Percentiles rank a stretch among this genome's conserved stretches.
phyloP scores from a whole-genome alignment of 2,113 vertebrate genomes.

The Blennius ocellaris region DNA sequence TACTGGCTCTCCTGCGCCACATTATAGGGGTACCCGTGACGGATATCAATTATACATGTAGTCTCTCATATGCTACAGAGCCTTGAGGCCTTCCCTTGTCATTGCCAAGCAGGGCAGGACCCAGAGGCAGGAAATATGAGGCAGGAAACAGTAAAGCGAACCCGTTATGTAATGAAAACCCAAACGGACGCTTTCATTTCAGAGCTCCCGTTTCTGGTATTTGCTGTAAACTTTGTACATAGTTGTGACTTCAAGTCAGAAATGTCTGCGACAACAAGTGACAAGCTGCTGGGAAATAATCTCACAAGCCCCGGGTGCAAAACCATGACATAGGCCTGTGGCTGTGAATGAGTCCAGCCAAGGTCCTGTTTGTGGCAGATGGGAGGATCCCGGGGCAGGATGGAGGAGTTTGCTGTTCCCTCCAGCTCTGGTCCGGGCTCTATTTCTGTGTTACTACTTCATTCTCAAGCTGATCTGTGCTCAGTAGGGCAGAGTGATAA shows the following conservation, averaged over 20 bases:
- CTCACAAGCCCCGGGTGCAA: conserved; percentile 1
- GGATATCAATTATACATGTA: conserved; percentile 73
- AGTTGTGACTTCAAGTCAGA: neutral
- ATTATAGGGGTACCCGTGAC: conserved; percentile 54
- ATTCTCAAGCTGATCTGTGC: conserved; percentile 12
- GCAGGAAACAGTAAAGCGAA: conserved; percentile 39
- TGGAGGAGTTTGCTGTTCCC: conserved; percentile 16
- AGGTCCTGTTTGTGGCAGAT: conserved; percentile 60
- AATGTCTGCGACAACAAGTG: neutral
- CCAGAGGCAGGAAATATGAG: conserved; percentile 48
- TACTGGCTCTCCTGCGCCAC: conserved; percentile 41
- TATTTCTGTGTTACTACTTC: conserved; percentile 67
- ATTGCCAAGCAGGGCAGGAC: conserved; percentile 72
- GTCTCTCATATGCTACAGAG: conserved; percentile 56
- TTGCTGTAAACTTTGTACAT: accelerated
- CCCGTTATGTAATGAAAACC: conserved; percentile 32
- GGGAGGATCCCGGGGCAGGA: conserved; percentile 56
- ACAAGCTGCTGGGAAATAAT: neutral
- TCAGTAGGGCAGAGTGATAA: neutral
- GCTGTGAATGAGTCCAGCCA: conserved; percentile 44
- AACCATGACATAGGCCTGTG: conserved; percentile 29
- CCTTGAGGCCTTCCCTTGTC: conserved; percentile 49
- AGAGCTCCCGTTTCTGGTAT: neutral
- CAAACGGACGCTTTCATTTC: conserved; percentile 17
- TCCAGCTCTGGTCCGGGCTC: conserved; percentile 30